Evolutionary conservation across 2,113 vertebrate species (phyloP).

Genomic region (Anser cygnoides): DNA sequence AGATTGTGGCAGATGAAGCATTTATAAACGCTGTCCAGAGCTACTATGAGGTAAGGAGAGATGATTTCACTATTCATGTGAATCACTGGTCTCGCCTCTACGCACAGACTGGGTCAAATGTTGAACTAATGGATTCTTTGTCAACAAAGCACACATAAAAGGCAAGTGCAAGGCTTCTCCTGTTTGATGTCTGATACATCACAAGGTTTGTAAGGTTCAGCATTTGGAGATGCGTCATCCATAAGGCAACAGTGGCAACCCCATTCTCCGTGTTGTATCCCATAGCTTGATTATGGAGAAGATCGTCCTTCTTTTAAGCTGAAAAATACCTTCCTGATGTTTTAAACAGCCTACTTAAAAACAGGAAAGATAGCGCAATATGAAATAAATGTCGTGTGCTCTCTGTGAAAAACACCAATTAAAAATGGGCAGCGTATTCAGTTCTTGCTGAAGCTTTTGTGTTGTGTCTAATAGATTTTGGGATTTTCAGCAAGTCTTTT

Average conservation of each 20-base stretch:
- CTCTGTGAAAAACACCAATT: neutral
- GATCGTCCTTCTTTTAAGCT: neutral
- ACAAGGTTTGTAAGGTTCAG: neutral
- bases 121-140: neutral
- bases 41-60: constrained; percentile 91
- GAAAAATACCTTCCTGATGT: neutral
- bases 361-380: neutral
- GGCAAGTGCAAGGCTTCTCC: neutral
- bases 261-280: neutral
- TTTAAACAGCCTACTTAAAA: neutral
- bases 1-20: constrained; percentile 97
- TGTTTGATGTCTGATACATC: neutral
- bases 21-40: constrained; percentile 99
- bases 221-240: neutral
- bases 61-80: neutral
- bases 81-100: neutral
- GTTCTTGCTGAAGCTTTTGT: neutral
- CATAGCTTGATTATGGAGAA: neutral
- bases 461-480: neutral
- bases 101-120: neutral
- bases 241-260: neutral
- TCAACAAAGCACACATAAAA: neutral
- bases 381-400: neutral
- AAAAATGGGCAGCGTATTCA: neutral
- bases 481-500: constrained; percentile 20